Percentiles rank a stretch among this genome's conserved stretches.
These are phyloP conservation scores for Quiscalus mexicanus DNA, from an alignment of 2,113 vertebrate species.

Conservation along the genomic window DNA sequence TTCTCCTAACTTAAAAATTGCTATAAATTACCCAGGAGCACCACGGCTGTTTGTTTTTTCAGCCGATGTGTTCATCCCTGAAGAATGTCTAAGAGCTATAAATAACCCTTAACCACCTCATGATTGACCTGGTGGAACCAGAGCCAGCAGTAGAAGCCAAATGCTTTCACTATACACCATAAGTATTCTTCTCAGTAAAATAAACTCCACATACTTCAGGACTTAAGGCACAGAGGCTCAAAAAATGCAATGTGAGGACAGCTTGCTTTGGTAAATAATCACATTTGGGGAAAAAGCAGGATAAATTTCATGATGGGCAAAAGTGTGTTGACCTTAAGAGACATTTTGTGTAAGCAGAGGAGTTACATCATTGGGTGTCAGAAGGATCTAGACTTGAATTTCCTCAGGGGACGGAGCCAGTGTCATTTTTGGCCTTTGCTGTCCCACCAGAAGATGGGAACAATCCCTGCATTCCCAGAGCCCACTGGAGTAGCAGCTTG, in stretches of 20 bases:
- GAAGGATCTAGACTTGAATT: background rate
- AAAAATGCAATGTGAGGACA: background rate
- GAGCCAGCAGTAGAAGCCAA: slow-evolving; percentile 27
- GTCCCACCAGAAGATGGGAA: background rate
- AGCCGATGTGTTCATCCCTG: slow-evolving; percentile 38
- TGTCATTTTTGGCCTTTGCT: background rate
- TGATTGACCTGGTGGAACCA: slow-evolving; percentile 8
- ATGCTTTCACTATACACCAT: background rate
- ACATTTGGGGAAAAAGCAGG: background rate
- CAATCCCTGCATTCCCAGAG: background rate
- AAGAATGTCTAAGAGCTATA: slow-evolving; percentile 62
- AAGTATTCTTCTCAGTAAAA: slow-evolving; percentile 9
- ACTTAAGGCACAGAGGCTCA: background rate
- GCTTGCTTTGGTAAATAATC: background rate
- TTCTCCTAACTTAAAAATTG: slow-evolving; percentile 45
- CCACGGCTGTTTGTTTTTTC: slow-evolving; percentile 28
- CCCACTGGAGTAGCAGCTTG: background rate
- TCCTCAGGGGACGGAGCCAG: background rate
- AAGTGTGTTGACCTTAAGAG: background rate
- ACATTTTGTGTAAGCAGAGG: background rate
- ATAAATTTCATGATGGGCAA: background rate
- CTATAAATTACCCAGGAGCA: slow-evolving; percentile 37
- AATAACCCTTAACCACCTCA: slow-evolving; percentile 57
- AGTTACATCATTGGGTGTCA: background rate
- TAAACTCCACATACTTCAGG: background rate